Base-by-base conservation (phyloP, 2,797 vertebrate species). In the Argyrosomus regius region DNA sequence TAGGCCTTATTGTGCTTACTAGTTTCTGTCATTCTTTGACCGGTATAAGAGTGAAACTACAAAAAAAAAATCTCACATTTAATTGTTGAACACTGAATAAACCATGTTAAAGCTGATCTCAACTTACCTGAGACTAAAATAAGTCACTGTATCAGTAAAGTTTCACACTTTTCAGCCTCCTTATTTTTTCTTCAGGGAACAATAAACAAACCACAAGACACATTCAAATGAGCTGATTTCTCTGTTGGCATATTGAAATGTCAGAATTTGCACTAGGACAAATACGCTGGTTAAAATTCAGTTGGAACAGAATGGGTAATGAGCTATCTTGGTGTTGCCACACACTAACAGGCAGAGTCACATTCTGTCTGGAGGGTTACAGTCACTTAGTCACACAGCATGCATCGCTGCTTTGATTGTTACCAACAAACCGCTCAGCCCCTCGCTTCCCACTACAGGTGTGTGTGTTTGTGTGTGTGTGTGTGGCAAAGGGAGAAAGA, bases 251-350 rank as follows among this genome's bases (percentile, higher is more conserved):
- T 88, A 88, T 90, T 89, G 80, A 95, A 96, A 96, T 95, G 95
- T 95, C 95, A 94, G 82, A 92, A 95, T 96, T 95, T 95, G 92
- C 95, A 95, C 92, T 85, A 88, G 85, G 94, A 96, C 93, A 95
- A 95, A 94, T 73, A 69, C 64, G 45, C 84, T 77, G 86, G 80
- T 88, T 79, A 77, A 91, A 92, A 92, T 93, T 93, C 77, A 91
- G 73, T 72, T 82, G 92, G 85, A 93, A 81, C 85, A 90, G 91
- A 93, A 90, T 88, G 87, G 82, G 73, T 93, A 92, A 93, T 92
- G 87, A 93, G 79, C 80, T 84, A 88, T 92, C 87, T 80, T 1
- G 17, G 76, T 90, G 89, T 88, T 84, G 87, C 91, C 93, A 91
- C 89, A 90, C 64, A 71, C 81, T 83, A 84, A 81, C 81, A 77